These are phyloP conservation scores for Mastomys coucha DNA, from an alignment of 2,113 vertebrate species.

Conservation along the genomic window DNA sequence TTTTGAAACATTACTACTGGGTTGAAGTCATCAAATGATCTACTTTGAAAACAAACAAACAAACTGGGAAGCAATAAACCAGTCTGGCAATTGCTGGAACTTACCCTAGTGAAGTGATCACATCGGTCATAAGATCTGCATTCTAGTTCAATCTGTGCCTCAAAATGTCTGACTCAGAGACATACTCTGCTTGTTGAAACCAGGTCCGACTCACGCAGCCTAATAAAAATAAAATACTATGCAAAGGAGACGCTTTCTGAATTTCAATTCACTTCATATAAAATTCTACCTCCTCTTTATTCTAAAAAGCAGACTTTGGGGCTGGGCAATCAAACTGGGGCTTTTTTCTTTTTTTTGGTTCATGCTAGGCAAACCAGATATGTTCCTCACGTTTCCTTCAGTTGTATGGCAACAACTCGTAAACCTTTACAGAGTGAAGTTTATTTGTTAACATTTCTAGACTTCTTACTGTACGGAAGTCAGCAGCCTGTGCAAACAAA, in stretches of 20 bases:
- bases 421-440: not conserved
- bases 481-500: not conserved
- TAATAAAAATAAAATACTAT: slow-evolving; percentile 59
- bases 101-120: slow-evolving; percentile 48
- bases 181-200: slow-evolving; percentile 36
- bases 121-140: slow-evolving; percentile 68
- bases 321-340: not conserved
- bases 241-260: slow-evolving; percentile 38
- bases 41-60: slow-evolving; percentile 65
- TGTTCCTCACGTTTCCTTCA: not conserved
- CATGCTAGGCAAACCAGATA: not conserved
- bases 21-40: slow-evolving; percentile 76
- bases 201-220: slow-evolving; percentile 14
- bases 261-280: not conserved
- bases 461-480: not conserved
- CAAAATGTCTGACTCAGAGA: slow-evolving; percentile 67
- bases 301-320: not conserved
- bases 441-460: not conserved
- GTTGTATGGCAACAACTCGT: not conserved
- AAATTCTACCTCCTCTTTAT: not conserved
- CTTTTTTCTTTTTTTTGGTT: too few relatives aligned
- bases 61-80: slow-evolving; percentile 69
- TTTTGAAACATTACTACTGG: slow-evolving; percentile 73
- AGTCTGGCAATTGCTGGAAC: slow-evolving; percentile 73
- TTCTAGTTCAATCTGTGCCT: slow-evolving; percentile 61